Evolutionary conservation across 2,797 vertebrate species (phyloP), one percentile per base, ranked within the genome.

Genomic region (Champsocephalus gunnari): DNA sequence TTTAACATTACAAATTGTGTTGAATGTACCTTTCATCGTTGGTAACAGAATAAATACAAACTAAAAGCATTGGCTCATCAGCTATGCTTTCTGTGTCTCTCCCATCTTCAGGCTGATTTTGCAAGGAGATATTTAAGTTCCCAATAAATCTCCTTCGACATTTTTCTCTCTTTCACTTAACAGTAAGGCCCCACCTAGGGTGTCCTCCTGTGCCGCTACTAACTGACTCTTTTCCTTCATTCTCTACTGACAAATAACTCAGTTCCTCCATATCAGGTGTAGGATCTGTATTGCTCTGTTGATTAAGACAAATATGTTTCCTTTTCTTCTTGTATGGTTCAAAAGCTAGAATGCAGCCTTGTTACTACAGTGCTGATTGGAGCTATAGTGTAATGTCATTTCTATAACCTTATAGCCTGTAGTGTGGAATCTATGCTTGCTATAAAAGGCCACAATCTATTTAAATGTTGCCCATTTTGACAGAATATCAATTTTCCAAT

Each of bases 401-500:
- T 66, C 28, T 54, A 17, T 50, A 75, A 45, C 44, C 24, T 60
- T 51, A 0, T 24, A n/a, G 62, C 70, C 60, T 59, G 24, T 12
- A 21, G 50, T 60, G n/a, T 9, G 61, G 17, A 28, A 32, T 64
- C 19, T 2, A 58, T 34, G 8, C 3, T 57, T 7, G 14, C 16
- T 16, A 49, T 56, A 7, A 67, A 73, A 73, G 54, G 21, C 28
- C 43, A 48, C 9, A 3, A 73, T 77, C 75, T 81, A 82, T 84
- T 77, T 21, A 72, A 66, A 57, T 69, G 7, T 51, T 64, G 14
- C 43, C 16, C 19, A 56, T 11, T 66, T 66, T 47, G 55, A 82
- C 67, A 57, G 65, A 21, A 6, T 56, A 82, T 86, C 85, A 75
- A 61, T 82, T 63, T 75, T 45, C 72, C 53, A 74, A 24, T 76